A percentile compares a stretch with the other conserved stretches of the same genome.
Evolutionary conservation across 2,113 vertebrate genomes (phyloP).

Genomic region (Pundamilia nyererei): DNA sequence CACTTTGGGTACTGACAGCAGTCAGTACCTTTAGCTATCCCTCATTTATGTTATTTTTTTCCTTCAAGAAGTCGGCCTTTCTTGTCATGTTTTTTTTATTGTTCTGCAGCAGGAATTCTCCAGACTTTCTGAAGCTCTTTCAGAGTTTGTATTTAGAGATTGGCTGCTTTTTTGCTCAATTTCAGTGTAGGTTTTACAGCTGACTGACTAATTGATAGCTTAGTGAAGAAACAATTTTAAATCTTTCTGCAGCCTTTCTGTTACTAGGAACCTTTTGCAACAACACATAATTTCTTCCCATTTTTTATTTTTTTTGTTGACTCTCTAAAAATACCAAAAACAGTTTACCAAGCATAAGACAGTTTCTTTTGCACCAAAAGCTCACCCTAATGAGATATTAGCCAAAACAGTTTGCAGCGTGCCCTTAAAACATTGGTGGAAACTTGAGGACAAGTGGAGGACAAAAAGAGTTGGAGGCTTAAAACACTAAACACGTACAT

Average conservation of each 20-base stretch:
- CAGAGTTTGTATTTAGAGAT: neutral
- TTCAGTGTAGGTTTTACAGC: neutral
- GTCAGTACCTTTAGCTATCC: neutral
- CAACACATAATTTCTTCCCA: neutral
- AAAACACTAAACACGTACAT: neutral
- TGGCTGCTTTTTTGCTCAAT: neutral
- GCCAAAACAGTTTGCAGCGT: neutral
- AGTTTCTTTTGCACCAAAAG: rapidly evolving
- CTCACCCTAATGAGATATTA: neutral
- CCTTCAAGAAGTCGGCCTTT: neutral
- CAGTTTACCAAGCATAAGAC: neutral
- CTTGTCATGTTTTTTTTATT: neutral
- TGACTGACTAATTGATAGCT: neutral
- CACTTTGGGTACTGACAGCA: neutral
- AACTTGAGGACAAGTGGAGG: neutral
- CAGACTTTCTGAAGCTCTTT: neutral
- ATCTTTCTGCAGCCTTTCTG: neutral
- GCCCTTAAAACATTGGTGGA: neutral
- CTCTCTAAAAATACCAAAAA: neutral
- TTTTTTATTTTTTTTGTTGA: neutral
- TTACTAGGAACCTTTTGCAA: neutral
- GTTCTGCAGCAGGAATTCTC: neutral
- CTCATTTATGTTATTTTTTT: neutral
- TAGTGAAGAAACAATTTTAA: neutral
- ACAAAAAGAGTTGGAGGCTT: neutral